Conservation (phyloP, 2,113 vertebrate genomes). For the Heteronetta atricapilla region DNA sequence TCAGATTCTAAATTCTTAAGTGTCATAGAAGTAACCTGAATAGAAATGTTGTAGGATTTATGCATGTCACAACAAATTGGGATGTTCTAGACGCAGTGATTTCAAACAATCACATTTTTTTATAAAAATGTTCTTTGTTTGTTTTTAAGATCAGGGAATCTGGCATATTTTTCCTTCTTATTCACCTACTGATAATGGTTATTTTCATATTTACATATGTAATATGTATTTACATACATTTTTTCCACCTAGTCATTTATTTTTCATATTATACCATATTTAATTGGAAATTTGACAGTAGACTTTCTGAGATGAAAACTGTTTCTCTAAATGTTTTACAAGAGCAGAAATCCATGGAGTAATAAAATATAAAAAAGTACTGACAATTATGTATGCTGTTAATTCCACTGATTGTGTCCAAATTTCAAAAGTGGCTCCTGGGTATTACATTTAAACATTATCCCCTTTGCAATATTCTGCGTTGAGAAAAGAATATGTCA, state of each 20-base stretch:
- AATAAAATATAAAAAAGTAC: background rate
- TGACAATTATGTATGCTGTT: background rate
- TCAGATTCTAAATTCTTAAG: background rate
- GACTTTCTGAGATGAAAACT: background rate
- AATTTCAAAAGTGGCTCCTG: background rate
- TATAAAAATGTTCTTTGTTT: background rate
- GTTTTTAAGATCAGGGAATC: background rate
- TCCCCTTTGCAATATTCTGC: background rate
- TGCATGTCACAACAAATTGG: background rate
- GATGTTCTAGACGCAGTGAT: background rate
- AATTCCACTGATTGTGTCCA: background rate
- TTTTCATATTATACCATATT: background rate
- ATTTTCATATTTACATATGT: background rate
- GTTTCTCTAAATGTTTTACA: background rate
- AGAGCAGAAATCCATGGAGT: background rate
- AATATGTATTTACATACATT: background rate
- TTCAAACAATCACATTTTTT: background rate
- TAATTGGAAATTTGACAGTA: background rate
- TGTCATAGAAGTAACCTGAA: background rate
- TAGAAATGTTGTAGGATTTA: background rate
- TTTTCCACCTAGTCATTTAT: background rate
- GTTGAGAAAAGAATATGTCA: background rate
- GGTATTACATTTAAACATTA: slow-evolving; percentile 10
- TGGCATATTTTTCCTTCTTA: background rate
- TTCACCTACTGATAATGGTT: background rate